phyloP scores from a whole-genome alignment of 2,888 invertebrate genomes.

The Pyrrhosoma nymphula region DNA sequence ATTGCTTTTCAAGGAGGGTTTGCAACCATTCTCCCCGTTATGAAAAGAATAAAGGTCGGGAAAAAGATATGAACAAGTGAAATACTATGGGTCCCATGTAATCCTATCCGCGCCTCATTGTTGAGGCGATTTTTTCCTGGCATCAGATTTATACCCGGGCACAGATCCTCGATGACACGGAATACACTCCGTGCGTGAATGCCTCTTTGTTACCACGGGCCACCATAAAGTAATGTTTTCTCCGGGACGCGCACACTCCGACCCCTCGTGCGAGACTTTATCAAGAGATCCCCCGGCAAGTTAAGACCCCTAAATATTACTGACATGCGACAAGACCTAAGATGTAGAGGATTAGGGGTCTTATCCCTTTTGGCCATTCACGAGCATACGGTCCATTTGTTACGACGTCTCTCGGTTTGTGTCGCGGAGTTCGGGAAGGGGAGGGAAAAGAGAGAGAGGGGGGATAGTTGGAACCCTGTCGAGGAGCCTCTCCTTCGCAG shows the following conservation, averaged over 20 bases:
- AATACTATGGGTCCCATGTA: constrained; percentile 43
- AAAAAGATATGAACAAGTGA: constrained; percentile 47
- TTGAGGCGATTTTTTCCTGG: constrained; percentile 27
- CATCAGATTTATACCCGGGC: constrained; percentile 39
- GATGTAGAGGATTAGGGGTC: constrained; percentile 45
- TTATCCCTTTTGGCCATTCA: constrained; percentile 38
- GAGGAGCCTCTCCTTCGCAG: background rate
- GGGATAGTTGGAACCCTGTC: background rate
- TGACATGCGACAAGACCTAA: constrained; percentile 56
- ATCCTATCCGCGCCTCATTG: constrained; percentile 60
- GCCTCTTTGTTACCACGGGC: constrained; percentile 44
- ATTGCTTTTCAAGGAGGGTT: constrained; percentile 42
- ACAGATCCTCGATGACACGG: constrained; percentile 51
- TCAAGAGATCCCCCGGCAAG: constrained; percentile 32
- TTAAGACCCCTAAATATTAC: constrained; percentile 45
- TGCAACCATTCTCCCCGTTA: constrained; percentile 51
- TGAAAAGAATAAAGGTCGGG: constrained; percentile 41
- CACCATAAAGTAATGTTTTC: constrained; percentile 50
- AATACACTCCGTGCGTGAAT: constrained; percentile 35
- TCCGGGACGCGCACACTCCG: background rate
- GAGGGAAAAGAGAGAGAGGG: background rate
- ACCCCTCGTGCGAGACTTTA: background rate
- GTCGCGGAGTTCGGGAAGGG: background rate
- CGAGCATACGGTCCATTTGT: constrained; percentile 33
- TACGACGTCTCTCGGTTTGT: background rate